Conservation (phyloP, 1,140 invertebrate genomes). For the Neodiprion pinetum region DNA sequence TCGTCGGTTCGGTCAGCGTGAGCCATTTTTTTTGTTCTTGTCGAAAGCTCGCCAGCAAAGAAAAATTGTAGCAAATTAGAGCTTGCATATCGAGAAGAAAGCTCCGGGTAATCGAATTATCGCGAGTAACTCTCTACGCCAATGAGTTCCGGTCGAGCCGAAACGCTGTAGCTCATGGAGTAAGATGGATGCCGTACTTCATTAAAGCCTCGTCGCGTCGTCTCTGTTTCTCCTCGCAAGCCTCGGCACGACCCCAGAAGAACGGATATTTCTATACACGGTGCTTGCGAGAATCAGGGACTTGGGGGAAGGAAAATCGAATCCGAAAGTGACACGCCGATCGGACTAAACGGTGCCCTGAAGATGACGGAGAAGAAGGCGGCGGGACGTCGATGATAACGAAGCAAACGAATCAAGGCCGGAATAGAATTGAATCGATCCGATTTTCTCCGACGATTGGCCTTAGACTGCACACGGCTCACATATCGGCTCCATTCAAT, state of each 20-base stretch:
- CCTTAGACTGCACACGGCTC: not conserved
- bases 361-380: not conserved
- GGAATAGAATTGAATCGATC: constrained; percentile 56
- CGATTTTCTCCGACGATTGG: constrained; percentile 51
- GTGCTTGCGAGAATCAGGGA: no score
- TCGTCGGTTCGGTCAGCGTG: no score
- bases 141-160: constrained; percentile 22
- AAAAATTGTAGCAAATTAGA: no score
- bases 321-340: no score
- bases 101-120: not conserved
- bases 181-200: constrained; percentile 53
- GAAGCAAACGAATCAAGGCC: constrained; percentile 50
- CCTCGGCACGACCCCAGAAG: not conserved
- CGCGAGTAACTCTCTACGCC: not conserved
- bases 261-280: no score
- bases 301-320: no score
- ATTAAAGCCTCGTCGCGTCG: constrained; percentile 42
- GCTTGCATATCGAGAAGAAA: no score
- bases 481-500: not conserved
- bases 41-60: no score
- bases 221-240: constrained; percentile 12
- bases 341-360: no score
- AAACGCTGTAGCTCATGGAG: constrained; percentile 38
- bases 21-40: no score
- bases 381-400: constrained; percentile 33